Conservation (phyloP, 1,140 invertebrate species). For the Drosophila virilis region DNA sequence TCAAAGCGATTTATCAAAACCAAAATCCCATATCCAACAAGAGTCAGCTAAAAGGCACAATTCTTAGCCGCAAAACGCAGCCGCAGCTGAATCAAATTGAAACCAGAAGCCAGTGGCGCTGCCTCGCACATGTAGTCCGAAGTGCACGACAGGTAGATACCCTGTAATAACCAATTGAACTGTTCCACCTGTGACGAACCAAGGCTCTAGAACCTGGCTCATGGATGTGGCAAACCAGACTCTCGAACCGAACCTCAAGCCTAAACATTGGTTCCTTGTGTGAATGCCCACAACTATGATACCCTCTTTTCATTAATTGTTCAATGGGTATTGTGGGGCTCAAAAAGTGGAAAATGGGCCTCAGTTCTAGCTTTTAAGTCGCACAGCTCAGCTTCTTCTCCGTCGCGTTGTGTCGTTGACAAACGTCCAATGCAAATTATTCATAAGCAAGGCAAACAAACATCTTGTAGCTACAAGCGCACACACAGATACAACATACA, state of each 20-base stretch:
- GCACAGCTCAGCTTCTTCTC: not conserved
- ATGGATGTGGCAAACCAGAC: too few species aligned
- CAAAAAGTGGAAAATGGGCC: slow-evolving; percentile 10
- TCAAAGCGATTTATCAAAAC: slow-evolving; percentile 57
- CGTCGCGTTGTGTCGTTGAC: slow-evolving; percentile 28
- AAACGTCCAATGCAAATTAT: slow-evolving; percentile 58
- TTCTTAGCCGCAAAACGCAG: slow-evolving; percentile 43
- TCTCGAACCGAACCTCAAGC: too few species aligned
- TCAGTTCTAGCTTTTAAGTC: slow-evolving; percentile 11
- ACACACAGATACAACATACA: not conserved
- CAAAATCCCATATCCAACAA: slow-evolving; percentile 28
- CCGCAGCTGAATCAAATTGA: slow-evolving; percentile 41
- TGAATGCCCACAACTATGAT: too few species aligned
- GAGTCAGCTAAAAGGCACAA: slow-evolving; percentile 20
- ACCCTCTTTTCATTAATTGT: too few species aligned
- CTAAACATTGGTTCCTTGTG: too few species aligned
- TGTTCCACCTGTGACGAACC: too few species aligned
- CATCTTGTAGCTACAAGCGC: slow-evolving; percentile 44
- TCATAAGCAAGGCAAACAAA: slow-evolving; percentile 58
- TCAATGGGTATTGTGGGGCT: not conserved
- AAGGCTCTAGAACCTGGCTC: too few species aligned
- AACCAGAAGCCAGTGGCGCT: slow-evolving; percentile 6
- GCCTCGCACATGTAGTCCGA: not conserved
- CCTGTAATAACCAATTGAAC: not conserved
- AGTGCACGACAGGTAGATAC: not conserved